Conservation (phyloP, 2,888 invertebrate species). For the Steinernema scapterisci region DNA sequence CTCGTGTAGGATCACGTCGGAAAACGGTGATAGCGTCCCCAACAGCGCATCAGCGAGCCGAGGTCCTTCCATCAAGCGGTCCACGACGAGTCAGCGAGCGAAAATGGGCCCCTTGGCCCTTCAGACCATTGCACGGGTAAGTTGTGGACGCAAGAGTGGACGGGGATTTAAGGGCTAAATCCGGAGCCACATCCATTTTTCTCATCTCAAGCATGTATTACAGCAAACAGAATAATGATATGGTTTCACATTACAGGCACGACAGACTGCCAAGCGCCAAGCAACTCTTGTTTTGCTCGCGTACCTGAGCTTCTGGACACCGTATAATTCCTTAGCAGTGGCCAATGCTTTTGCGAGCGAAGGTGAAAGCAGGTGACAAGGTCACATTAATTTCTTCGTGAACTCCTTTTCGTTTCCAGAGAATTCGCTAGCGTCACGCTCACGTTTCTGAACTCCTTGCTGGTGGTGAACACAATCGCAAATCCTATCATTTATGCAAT, state of each 20-base stretch:
- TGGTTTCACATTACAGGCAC: too few relatives aligned
- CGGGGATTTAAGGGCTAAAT: too few relatives aligned
- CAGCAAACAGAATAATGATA: too few relatives aligned
- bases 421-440: constrained; percentile 43
- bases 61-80: not conserved
- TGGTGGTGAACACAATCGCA: constrained; percentile 59
- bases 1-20: not conserved
- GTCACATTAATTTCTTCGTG: constrained; percentile 10
- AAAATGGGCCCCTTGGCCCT: constrained; percentile 54
- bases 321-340: constrained; percentile 58
- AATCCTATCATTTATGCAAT: constrained; percentile 61
- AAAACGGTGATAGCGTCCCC: not conserved
- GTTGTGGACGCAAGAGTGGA: too few relatives aligned
- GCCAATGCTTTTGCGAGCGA: constrained; percentile 48
- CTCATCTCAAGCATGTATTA: too few relatives aligned
- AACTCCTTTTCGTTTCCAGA: not conserved
- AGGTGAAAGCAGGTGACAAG: not conserved
- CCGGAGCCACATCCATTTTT: too few relatives aligned
- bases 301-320: constrained; percentile 61
- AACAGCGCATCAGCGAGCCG: not conserved
- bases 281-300: constrained; percentile 54
- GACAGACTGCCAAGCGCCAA: constrained; percentile 52
- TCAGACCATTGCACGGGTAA: constrained; percentile 54
- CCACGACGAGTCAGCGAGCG: not conserved
- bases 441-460: constrained; percentile 57